Percentiles rank a stretch among this genome's conserved stretches.
Conservation (phyloP, 2,888 invertebrate species). For the Thelaira solivaga region DNA sequence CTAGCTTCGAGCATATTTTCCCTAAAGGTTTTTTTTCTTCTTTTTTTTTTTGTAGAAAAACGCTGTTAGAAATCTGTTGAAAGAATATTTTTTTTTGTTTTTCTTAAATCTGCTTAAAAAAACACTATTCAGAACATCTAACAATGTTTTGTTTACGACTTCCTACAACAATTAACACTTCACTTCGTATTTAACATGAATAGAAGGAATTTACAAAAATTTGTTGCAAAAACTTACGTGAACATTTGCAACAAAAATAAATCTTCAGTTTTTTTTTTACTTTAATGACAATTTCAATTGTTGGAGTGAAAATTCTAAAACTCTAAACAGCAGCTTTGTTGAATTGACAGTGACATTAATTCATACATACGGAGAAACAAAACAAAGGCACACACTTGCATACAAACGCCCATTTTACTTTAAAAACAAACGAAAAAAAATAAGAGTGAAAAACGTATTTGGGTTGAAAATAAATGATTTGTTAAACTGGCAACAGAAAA, state of each 20-base stretch:
- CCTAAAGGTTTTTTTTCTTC: no score
- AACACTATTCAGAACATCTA: no score
- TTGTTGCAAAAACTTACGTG: background rate
- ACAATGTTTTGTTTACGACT: background rate
- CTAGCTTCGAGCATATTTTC: no score
- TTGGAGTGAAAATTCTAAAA: constrained; percentile 47
- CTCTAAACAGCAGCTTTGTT: constrained; percentile 32
- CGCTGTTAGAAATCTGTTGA: no score
- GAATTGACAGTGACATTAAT: constrained; percentile 35
- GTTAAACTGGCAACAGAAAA: constrained; percentile 22
- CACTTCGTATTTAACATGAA: background rate
- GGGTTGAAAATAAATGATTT: constrained; percentile 33
- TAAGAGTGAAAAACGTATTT: constrained; percentile 3
- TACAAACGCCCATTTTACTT: background rate
- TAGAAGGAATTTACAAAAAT: constrained; percentile 2
- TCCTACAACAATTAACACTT: constrained; percentile 7
- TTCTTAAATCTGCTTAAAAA: no score
- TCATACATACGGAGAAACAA: background rate
- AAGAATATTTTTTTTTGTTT: no score
- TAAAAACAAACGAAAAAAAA: background rate
- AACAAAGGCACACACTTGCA: background rate
- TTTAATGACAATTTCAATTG: constrained; percentile 54
- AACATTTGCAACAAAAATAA: constrained; percentile 21
- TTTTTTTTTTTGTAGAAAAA: no score
- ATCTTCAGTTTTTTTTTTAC: constrained; percentile 30